Conservation (phyloP, 2,797 vertebrate genomes). For the Phaenicophaeus curvirostris region DNA sequence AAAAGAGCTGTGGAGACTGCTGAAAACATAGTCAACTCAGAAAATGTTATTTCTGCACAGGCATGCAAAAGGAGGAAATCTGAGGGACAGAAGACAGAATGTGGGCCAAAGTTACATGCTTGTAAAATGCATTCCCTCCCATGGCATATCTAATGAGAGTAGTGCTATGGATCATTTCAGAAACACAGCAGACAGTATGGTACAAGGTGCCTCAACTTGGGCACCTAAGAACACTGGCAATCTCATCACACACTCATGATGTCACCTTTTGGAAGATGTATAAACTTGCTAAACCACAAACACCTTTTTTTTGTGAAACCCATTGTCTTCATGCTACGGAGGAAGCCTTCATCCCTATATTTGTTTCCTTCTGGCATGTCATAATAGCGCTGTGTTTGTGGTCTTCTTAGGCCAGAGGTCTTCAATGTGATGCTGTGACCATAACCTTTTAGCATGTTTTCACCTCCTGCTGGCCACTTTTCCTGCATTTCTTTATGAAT, state of each 20-base stretch:
- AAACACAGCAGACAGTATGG: fast-evolving
- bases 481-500: not conserved
- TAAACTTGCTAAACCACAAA: not conserved
- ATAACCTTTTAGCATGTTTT: fast-evolving
- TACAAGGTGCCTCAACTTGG: fast-evolving
- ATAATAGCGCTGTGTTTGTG: not conserved
- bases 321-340: not conserved
- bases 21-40: not conserved
- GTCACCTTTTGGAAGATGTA: not conserved
- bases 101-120: not conserved
- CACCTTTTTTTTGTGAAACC: not conserved
- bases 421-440: not conserved
- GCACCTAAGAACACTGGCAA: not conserved
- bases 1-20: not conserved
- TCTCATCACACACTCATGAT: fast-evolving
- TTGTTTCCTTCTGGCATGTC: not conserved
- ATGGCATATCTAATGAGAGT: not conserved
- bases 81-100: not conserved
- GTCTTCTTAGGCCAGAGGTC: not conserved
- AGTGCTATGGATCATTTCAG: not conserved
- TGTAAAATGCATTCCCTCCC: not conserved
- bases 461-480: not conserved
- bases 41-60: not conserved
- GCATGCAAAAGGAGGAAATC: not conserved
- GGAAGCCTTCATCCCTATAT: not conserved